phyloP scores from a whole-genome alignment of 2,797 vertebrate species.

The Silurus lanzhouensis region DNA sequence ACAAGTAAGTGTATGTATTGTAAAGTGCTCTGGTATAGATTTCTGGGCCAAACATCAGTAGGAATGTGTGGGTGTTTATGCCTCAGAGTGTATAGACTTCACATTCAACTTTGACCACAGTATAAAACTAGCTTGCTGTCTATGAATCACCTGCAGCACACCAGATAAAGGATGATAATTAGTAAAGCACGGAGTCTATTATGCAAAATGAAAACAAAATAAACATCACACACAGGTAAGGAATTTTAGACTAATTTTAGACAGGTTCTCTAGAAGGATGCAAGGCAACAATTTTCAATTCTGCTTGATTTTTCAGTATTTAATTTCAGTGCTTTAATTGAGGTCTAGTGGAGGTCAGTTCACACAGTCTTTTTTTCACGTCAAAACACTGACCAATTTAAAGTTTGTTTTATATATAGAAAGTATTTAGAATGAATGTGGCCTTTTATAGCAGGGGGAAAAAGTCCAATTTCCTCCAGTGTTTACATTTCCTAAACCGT shows the following conservation, averaged over 20 bases:
- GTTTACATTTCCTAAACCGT: conserved; percentile 21
- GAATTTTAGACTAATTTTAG: background rate
- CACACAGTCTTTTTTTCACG: conserved; percentile 21
- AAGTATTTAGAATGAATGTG: conserved; percentile 4
- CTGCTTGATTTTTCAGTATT: conserved; percentile 11
- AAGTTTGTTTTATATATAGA: conserved; percentile 3
- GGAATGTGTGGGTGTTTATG: background rate
- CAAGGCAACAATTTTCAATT: background rate
- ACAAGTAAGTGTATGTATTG: background rate
- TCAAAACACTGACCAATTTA: background rate
- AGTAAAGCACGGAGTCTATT: background rate
- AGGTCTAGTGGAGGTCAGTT: conserved; percentile 7
- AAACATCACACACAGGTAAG: background rate
- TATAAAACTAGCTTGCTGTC: background rate
- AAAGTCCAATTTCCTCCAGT: background rate
- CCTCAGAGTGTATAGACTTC: background rate
- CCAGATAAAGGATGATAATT: background rate
- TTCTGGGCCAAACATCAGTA: background rate
- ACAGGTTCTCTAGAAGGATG: background rate
- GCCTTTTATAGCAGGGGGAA: conserved; percentile 6
- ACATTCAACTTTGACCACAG: background rate
- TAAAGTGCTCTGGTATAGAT: background rate
- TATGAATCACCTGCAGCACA: background rate
- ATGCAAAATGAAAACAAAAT: background rate
- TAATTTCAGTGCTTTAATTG: conserved; percentile 10